These are phyloP conservation scores for Formica aserva DNA, from an alignment of 2,888 invertebrate species.

Conservation along the genomic window DNA sequence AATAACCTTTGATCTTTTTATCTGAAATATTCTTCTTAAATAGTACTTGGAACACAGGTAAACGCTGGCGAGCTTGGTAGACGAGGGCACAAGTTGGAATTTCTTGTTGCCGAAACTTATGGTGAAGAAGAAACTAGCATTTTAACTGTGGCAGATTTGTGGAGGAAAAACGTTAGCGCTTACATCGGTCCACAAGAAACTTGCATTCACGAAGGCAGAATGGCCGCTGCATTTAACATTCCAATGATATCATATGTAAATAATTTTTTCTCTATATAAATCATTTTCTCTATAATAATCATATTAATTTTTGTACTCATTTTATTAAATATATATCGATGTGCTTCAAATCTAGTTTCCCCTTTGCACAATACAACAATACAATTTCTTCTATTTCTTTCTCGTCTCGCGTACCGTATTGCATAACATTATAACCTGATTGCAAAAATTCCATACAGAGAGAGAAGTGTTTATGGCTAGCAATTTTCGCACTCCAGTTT, in stretches of 20 bases:
- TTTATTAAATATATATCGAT: neutral
- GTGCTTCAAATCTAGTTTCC: neutral
- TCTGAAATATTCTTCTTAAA: neutral
- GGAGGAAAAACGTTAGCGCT: slow-evolving; percentile 94
- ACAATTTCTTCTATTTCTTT: neutral
- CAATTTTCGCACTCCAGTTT: neutral
- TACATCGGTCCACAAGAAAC: slow-evolving; percentile 97
- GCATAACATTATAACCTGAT: neutral
- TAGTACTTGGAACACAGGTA: slow-evolving; percentile 71
- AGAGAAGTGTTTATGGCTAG: neutral
- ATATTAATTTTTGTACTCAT: neutral
- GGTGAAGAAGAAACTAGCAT: slow-evolving; percentile 96
- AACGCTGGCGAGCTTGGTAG: slow-evolving; percentile 88
- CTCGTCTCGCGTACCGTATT: neutral
- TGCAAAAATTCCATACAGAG: neutral
- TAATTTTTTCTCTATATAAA: slow-evolving; percentile 76
- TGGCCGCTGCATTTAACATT: slow-evolving; percentile 97
- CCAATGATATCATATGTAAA: slow-evolving; percentile 99
- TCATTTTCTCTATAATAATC: neutral
- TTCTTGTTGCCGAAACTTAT: slow-evolving; percentile 95
- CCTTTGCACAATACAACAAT: neutral
- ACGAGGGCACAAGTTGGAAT: slow-evolving; percentile 91
- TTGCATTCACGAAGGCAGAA: slow-evolving; percentile 96
- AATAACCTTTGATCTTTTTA: neutral
- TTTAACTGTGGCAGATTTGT: slow-evolving; percentile 93